Percentiles rank a stretch among this genome's conserved stretches.
These are phyloP conservation scores for Hermaeophaga mercurialis DNA, from an alignment of 2,888 invertebrate genomes.

Conservation along the genomic window DNA sequence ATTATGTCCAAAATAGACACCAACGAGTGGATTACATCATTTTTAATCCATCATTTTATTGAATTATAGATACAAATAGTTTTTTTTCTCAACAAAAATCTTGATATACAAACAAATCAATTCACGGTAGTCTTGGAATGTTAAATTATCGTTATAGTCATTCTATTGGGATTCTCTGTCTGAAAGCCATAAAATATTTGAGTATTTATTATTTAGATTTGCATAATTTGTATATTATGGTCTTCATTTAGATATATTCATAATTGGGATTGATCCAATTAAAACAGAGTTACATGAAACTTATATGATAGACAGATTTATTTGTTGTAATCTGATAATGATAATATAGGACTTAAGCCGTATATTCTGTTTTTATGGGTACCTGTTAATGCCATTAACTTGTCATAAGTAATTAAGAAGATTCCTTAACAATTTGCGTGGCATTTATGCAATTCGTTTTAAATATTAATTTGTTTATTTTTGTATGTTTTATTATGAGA, in stretches of 20 bases:
- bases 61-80: too few relatives aligned
- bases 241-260: not conserved
- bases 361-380: not conserved
- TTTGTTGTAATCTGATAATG: constrained; percentile 9
- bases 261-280: constrained; percentile 5
- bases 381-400: constrained; percentile 4
- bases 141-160: too few relatives aligned
- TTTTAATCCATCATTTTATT: too few relatives aligned
- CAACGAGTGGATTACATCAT: too few relatives aligned
- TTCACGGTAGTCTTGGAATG: not conserved
- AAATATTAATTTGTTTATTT: not conserved
- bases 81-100: too few relatives aligned
- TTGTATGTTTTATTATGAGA: not conserved
- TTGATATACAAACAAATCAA: too few relatives aligned
- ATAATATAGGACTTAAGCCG: not conserved
- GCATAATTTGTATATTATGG: constrained; percentile 8
- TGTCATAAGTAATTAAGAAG: constrained; percentile 1
- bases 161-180: not conserved
- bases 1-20: too few relatives aligned
- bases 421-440: not conserved
- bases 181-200: constrained; percentile 1
- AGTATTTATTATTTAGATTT: not conserved
- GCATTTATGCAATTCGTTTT: not conserved
- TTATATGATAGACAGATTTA: constrained; percentile 1
- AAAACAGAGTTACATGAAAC: not conserved